Conservation (phyloP, 1,140 invertebrate species). For the Nasonia giraulti region DNA sequence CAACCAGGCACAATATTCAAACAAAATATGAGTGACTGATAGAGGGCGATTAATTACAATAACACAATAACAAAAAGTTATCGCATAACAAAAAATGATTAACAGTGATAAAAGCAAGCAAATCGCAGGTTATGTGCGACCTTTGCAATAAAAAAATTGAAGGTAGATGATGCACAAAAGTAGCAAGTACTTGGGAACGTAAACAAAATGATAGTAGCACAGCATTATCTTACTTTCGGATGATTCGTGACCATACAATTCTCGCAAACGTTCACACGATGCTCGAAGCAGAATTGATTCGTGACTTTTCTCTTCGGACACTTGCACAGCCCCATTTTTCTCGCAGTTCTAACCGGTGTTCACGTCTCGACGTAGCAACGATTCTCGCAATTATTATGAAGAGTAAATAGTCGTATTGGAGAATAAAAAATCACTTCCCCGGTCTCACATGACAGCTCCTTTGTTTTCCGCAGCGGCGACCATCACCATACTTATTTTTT, state of each 20-base stretch:
- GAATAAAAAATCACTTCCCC: constrained; percentile 13
- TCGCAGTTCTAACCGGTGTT: neutral
- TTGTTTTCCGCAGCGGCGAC: constrained; percentile 29
- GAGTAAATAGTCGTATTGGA: neutral
- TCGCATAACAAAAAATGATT: neutral
- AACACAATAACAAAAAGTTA: neutral
- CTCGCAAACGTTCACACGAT: constrained; percentile 98
- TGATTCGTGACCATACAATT: constrained; percentile 97
- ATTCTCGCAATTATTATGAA: neutral
- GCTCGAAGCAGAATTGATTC: constrained; percentile 98
- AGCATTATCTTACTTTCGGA: constrained; percentile 83
- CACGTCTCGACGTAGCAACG: neutral
- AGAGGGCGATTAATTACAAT: neutral
- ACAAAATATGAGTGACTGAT: neutral
- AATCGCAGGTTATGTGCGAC: neutral
- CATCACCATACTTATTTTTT: constrained; percentile 47
- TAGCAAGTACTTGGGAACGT: neutral
- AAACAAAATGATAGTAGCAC: constrained; percentile 8
- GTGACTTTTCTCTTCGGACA: constrained; percentile 97
- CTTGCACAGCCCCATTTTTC: constrained; percentile 95
- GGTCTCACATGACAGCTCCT: constrained; percentile 36
- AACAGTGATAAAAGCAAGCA: neutral
- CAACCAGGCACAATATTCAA: neutral
- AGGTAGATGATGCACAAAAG: neutral
- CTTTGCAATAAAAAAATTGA: neutral